Conservation (phyloP, 1,140 invertebrate species). For the Paramacrobiotus metropolitanus region DNA sequence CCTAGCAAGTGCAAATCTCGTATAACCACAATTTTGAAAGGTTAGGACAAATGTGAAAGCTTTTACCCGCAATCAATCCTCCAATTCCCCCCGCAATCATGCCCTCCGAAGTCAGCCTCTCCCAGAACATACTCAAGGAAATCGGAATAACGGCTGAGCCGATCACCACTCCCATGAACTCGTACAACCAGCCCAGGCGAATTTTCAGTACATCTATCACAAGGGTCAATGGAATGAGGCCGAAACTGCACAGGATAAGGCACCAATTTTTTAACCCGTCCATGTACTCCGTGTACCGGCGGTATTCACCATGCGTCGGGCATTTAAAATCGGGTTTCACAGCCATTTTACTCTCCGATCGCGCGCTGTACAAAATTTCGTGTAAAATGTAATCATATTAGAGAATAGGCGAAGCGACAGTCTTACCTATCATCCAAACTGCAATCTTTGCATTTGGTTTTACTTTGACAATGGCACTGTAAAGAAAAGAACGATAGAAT, state of each 20-base stretch:
- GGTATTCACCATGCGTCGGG: constrained; percentile 19
- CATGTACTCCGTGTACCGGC: constrained; percentile 21
- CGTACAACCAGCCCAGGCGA: constrained; percentile 22
- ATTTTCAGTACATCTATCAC: constrained; percentile 17
- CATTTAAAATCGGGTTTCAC: constrained; percentile 21
- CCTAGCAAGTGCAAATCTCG: no score
- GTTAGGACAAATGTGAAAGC: not conserved
- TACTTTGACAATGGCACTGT: constrained; percentile 21
- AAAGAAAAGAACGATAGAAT: not conserved
- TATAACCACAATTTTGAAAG: not conserved
- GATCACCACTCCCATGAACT: constrained; percentile 25
- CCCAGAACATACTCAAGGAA: constrained; percentile 22
- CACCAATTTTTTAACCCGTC: constrained; percentile 21
- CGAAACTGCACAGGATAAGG: constrained; percentile 17
- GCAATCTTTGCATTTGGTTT: constrained; percentile 19
- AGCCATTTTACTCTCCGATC: constrained; percentile 13
- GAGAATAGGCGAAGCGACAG: constrained; percentile 7
- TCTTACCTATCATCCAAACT: constrained; percentile 20
- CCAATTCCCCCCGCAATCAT: constrained; percentile 21
- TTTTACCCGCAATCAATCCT: constrained; percentile 15
- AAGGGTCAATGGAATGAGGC: constrained; percentile 21
- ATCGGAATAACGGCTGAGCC: constrained; percentile 25
- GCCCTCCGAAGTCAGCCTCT: constrained; percentile 18
- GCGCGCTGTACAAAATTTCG: constrained; percentile 14
- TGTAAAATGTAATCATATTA: constrained; percentile 1